These are phyloP conservation scores for Coturnix japonica DNA, from an alignment of 2,113 vertebrate species.

Conservation along the genomic window DNA sequence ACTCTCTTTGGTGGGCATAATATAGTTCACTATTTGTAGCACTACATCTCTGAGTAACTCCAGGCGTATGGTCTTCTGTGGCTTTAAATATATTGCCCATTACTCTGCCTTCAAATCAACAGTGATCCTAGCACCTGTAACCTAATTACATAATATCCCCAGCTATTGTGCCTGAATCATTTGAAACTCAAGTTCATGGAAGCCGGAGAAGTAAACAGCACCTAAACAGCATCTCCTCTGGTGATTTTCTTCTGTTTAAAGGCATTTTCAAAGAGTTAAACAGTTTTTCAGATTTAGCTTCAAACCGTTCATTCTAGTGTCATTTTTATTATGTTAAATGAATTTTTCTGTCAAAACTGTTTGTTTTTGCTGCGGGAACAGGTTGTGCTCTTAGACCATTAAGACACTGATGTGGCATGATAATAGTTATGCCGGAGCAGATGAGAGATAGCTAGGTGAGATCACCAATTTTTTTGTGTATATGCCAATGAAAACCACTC, in stretches of 20 bases:
- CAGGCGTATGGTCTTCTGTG: background rate
- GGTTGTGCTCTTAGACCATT: background rate
- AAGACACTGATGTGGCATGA: background rate
- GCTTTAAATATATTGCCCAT: background rate
- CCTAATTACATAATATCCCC: background rate
- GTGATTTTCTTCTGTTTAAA: background rate
- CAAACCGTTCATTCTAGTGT: background rate
- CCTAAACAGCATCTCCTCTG: background rate
- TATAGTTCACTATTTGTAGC: background rate
- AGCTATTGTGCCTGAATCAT: background rate
- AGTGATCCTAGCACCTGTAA: conserved; percentile 12
- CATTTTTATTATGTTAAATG: conserved; percentile 2
- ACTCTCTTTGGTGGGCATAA: background rate
- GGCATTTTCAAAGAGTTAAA: background rate
- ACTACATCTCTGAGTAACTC: background rate
- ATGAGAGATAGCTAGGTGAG: conserved; percentile 20
- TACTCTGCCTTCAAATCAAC: background rate
- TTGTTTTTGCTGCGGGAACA: background rate
- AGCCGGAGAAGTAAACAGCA: background rate
- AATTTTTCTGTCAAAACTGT: background rate
- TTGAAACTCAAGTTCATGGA: background rate
- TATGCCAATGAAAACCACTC: background rate
- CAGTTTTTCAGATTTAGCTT: background rate
- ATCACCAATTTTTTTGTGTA: background rate
- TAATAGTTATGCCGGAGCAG: background rate